Base-by-base conservation (phyloP, 2,113 vertebrate species). In the Tamias sibiricus region DNA sequence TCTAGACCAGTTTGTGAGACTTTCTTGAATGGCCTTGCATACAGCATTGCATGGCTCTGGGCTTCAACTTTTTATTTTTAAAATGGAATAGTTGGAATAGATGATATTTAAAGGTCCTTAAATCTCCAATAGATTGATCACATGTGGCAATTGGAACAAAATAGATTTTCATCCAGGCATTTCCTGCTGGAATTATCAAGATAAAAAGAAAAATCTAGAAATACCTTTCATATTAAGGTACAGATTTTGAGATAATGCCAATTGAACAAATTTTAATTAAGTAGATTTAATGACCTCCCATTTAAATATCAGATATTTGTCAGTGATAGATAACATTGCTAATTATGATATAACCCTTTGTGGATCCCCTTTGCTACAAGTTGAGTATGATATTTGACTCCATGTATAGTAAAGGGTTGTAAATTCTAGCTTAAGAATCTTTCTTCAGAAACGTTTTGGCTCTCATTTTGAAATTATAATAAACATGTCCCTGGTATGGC, bases 381-480 rank as follows among this genome's bases (percentile, higher is more conserved):
- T n/a, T n/a, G n/a, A n/a, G 44, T 71, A 72, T 59, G 30, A 35
- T 90, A 84, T 93, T 75, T 88, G 66, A 85, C 16, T 94, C 9
- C 13, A 74, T 91, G 8, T 64, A 87, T 76, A 85, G n/a, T 62
- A 91, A 96, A 95, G 19, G n/a, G n/a, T n/a, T 57, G 12, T 44
- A 91, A 47, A 90, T 74, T 87, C 30, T 79, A 74, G 66, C 44
- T 87, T 79, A 44, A 7, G 40, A 88, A 8, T 83, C 32, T 11
- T 84, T 83, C 32, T 11, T 84, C 44, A 57, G 40, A 94, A 91
- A 94, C 9, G 59, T 80, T 93, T 93, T n/a, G 75, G 26, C 28
- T 89, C 88, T 94, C n/a, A 72, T 37, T 19, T 68, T 84, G n/a
- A 64, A 75, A 94, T 97, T 91, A 80, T 88, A 32, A 17, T 64